Conservation (phyloP, 2,797 vertebrate species). For the Orientallactaga sibirica region DNA sequence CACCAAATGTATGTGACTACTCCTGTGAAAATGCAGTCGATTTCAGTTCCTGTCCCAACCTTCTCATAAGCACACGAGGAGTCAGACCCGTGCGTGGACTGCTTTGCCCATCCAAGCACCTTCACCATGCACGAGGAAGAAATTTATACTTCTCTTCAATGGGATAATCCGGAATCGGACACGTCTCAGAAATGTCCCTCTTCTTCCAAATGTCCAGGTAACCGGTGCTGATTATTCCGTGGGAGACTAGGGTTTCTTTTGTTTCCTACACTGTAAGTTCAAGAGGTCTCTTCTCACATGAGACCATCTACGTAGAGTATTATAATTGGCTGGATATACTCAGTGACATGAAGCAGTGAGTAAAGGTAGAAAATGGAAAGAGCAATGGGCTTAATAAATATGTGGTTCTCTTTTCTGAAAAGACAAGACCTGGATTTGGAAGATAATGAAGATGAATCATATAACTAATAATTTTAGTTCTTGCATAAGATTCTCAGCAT, state of each 20-base stretch:
- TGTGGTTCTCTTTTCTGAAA: not conserved
- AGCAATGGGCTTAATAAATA: not conserved
- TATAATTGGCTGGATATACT: not conserved
- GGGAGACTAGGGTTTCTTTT: not conserved
- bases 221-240: not conserved
- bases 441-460: not conserved
- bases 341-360: not conserved
- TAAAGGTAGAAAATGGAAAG: not conserved
- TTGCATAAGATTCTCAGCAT: not conserved
- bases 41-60: slow-evolving; percentile 56
- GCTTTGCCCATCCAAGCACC: not conserved
- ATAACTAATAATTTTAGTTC: not conserved
- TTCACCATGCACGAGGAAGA: slow-evolving; percentile 72
- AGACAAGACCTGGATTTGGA: not conserved
- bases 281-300: not conserved
- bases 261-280: not conserved
- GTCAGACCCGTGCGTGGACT: not conserved
- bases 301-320: not conserved
- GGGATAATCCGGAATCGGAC: slow-evolving; percentile 52
- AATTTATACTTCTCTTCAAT: slow-evolving; percentile 66
- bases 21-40: not conserved
- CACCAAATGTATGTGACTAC: not conserved
- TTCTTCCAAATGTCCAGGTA: slow-evolving; percentile 72
- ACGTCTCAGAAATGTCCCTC: slow-evolving; percentile 13
- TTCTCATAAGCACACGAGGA: not conserved